Base-by-base conservation (phyloP, 2,888 invertebrate species). In the Cerceris ruficornis region DNA sequence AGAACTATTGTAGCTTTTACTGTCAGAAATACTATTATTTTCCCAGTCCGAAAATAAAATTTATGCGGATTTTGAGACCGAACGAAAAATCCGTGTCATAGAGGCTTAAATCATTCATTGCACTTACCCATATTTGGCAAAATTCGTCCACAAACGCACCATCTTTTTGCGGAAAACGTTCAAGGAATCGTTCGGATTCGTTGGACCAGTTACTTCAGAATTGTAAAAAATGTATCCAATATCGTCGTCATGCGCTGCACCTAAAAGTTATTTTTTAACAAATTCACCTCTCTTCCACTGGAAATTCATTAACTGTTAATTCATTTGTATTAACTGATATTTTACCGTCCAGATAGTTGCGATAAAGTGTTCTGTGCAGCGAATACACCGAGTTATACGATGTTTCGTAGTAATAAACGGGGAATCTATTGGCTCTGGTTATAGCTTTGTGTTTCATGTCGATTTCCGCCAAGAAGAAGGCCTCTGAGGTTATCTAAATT, bases 131-230 rank as follows among this genome's bases (percentile, higher is more conserved):
- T 81, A 84, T 81, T 88, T 88, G 0, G 95, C 95, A 89, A 95
- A 95, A 85, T 95, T 95, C 0, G 95, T 93, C 95, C 95, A 95
- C 91, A 95, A 90, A 17, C 92, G 89, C n/a, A 93, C 92, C 86
- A 95, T 90, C 41, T 92, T 92, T 39, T 93, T 90, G 6, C 93
- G 91, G 8, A 94, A 92, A 28, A 92, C 43, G 46, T 71, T 74
- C 42, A 81, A 73, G 1, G 72, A 77, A 85, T 88, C 88, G 0
- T 86, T 75, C 7, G 87, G 69, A 69, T 87, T 79, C 0, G 83
- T 69, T 0, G 88, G 74, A 11, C 81, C 65, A 2, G 74, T 7
- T 0, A 83, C 49, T 0, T 0, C 6, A 17, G 74, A 55, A 88
- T 50, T 92, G 82, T 93, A 94, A 28, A 95, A 93, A 5, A 95